Evolutionary conservation across 2,888 invertebrate species (phyloP), one percentile per base, ranked within the genome.

Genomic region (Caenorhabditis sinica): DNA sequence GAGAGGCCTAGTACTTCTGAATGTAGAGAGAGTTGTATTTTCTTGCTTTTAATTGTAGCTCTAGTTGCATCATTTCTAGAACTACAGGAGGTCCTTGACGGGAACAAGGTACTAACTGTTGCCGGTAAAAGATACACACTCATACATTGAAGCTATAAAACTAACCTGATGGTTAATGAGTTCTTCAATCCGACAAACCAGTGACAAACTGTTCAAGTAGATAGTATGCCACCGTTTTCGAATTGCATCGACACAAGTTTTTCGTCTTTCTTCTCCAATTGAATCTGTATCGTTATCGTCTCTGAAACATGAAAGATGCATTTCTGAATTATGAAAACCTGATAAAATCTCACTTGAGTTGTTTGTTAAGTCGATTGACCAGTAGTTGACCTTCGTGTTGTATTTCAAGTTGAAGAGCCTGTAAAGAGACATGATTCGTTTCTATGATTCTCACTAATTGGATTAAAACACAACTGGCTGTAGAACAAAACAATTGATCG

Each of bases 401-500:
- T 79, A 90, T 88, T 75, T 90, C 89, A 51, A 88, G 75, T 83
- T 90, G 89, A 33, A 90, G 87, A 69, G 86, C 87, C 90, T 90
- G 79, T 53, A 88, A 83, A 51, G n/a, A 51, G 28, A 61, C 15
- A 66, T 23, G 28, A 71, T 40, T 36, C n/a, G 20, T 33, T 3
- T n/a, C 28, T 20, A 6, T 53, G 30, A 9, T 71, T 23, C 15
- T 17, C 40, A 53, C 72, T 81, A 68, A 81, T 68, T 73, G 73
- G 80, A 81, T 73, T 73, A 73, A 58, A 66, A 56, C 40, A 53
- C 63, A 63, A 56, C 28, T 28, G 53, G 5, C 17, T 4, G 40
- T 40, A 11, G 8, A 49, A 49, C 45, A 36, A 30, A 36, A n/a
- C n/a, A 11, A 23, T 51, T 68, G 68, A 76, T 76, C 68, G 76